Evolutionary conservation across 1,140 invertebrate genomes (phyloP).

Genomic region (Saxidomus purpurata): DNA sequence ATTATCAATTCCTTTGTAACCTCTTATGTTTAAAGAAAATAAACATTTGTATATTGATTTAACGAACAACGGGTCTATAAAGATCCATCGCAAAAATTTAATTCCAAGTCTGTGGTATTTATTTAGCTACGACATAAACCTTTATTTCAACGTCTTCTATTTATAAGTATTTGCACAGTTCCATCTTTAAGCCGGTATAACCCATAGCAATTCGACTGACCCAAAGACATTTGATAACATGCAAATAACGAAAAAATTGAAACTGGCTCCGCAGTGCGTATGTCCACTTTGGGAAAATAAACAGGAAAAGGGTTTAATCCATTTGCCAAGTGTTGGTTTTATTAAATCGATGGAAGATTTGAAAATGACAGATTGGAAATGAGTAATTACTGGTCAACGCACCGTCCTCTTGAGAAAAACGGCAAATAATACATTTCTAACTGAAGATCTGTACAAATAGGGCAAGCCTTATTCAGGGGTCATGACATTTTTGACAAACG

Average conservation of each 20-base stretch:
- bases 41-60: slow-evolving; percentile 69
- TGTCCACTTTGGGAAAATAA: slow-evolving; percentile 32
- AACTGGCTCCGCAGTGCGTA: slow-evolving; percentile 36
- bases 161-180: slow-evolving; percentile 47
- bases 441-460: slow-evolving; percentile 40
- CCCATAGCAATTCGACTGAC: slow-evolving; percentile 48
- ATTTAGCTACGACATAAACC: slow-evolving; percentile 50
- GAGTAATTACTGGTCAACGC: slow-evolving; percentile 51
- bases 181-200: background rate
- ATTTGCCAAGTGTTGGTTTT: slow-evolving; percentile 52
- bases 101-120: slow-evolving; percentile 59
- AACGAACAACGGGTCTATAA: background rate
- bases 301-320: slow-evolving; percentile 51
- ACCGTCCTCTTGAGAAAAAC: slow-evolving; percentile 20
- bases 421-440: slow-evolving; percentile 52
- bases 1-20: slow-evolving; percentile 61
- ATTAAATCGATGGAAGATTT: slow-evolving; percentile 37
- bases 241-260: slow-evolving; percentile 61
- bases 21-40: slow-evolving; percentile 54
- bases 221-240: slow-evolving; percentile 53
- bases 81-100: slow-evolving; percentile 53
- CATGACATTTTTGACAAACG: slow-evolving; percentile 44
- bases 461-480: background rate
- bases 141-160: slow-evolving; percentile 62
- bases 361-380: slow-evolving; percentile 57